These are phyloP conservation scores for Scaptomyza montana DNA, from an alignment of 1,140 invertebrate species.

Conservation along the genomic window DNA sequence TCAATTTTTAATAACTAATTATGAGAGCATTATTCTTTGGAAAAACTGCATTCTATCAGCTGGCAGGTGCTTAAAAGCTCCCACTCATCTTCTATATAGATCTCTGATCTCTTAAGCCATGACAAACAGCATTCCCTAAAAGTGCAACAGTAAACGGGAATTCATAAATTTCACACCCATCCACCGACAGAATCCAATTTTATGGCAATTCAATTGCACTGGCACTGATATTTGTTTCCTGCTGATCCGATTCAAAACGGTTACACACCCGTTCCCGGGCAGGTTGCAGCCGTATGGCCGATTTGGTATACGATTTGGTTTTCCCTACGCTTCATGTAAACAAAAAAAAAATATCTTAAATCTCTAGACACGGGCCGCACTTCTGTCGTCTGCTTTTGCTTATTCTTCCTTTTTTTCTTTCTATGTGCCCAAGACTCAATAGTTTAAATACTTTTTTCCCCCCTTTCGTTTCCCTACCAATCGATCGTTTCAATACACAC, in stretches of 20 bases:
- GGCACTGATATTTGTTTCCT: conserved; percentile 65
- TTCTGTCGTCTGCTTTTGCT: conserved; percentile 34
- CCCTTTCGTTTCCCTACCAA: conserved; percentile 3
- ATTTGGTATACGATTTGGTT: conserved; percentile 62
- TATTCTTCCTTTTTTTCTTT: neutral
- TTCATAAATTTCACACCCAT: conserved; percentile 54
- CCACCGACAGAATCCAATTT: conserved; percentile 35
- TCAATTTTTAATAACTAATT: neutral
- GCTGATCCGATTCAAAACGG: conserved; percentile 19
- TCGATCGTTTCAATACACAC: conserved; percentile 3
- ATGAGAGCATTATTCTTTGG: conserved; percentile 37
- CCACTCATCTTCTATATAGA: conserved; percentile 22
- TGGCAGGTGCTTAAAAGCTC: conserved; percentile 63
- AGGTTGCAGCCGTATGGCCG: conserved; percentile 74
- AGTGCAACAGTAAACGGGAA: conserved; percentile 22
- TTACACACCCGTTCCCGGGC: conserved; percentile 15
- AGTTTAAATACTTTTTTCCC: conserved; percentile 48
- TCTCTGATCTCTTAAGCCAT: conserved; percentile 17
- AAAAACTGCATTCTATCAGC: conserved; percentile 52
- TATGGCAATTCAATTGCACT: conserved; percentile 74
- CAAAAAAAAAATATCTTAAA: conserved; percentile 29
- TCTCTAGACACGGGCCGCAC: conserved; percentile 49
- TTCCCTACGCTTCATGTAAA: conserved; percentile 61
- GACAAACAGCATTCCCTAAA: conserved; percentile 12
- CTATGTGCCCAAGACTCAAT: conserved; percentile 34